Evolutionary conservation across 2,113 vertebrate species (phyloP).

Genomic region (Aphyosemion australe): DNA sequence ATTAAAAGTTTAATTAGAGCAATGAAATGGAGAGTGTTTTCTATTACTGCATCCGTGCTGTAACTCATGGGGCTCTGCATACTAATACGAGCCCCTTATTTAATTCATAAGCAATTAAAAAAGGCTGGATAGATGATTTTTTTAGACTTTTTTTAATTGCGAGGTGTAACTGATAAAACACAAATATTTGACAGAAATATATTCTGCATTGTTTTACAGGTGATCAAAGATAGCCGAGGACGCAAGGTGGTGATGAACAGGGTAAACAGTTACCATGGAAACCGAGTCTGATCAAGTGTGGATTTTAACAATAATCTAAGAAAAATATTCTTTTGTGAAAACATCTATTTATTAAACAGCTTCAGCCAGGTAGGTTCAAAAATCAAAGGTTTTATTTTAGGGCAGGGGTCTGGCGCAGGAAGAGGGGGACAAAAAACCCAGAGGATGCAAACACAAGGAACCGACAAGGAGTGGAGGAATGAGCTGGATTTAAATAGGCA

Average conservation of each 20-base stretch:
- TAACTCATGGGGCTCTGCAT: constrained; percentile 55
- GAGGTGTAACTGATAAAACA: neutral
- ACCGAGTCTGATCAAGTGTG: neutral
- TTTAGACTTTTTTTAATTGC: constrained; percentile 10
- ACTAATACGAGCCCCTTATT: constrained; percentile 58
- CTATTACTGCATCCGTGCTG: constrained; percentile 56
- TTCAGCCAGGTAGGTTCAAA: too few species aligned
- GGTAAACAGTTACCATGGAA: neutral
- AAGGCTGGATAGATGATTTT: constrained; percentile 34
- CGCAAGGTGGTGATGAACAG: neutral
- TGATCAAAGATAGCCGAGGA: neutral
- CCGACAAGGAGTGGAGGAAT: too few species aligned
- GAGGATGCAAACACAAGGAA: too few species aligned
- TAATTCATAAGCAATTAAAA: constrained; percentile 59
- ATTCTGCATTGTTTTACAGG: neutral
- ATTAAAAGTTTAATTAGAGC: constrained; percentile 70
- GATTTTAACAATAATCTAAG: neutral
- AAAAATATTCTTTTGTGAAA: too few species aligned
- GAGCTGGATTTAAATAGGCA: too few species aligned
- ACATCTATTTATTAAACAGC: too few species aligned
- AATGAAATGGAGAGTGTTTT: constrained; percentile 61
- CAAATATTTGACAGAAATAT: neutral
- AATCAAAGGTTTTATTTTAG: too few species aligned
- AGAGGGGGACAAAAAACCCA: too few species aligned
- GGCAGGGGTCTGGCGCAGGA: too few species aligned